Conservation (phyloP, 2,797 vertebrate genomes). For the Falco novaeseelandiae region DNA sequence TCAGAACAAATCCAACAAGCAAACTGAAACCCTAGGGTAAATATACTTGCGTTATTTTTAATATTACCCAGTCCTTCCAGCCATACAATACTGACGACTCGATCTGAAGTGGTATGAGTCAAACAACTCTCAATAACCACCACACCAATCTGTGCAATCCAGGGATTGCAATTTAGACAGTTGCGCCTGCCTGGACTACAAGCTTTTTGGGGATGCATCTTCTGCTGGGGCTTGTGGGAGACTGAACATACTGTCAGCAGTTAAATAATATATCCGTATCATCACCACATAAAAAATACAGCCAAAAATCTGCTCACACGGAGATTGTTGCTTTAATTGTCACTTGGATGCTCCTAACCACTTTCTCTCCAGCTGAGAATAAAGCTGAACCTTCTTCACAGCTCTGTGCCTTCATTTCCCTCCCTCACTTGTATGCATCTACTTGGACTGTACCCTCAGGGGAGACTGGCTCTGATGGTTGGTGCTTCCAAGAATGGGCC, state of each 20-base stretch:
- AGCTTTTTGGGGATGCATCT: background rate
- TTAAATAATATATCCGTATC: conserved; percentile 32
- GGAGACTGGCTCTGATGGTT: background rate
- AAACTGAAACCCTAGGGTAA: background rate
- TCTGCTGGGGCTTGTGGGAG: background rate
- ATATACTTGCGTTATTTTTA: background rate
- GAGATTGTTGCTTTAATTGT: background rate
- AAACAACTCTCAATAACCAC: background rate
- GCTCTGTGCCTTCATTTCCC: background rate
- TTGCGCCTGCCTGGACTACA: background rate
- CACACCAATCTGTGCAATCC: background rate
- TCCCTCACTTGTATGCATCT: background rate
- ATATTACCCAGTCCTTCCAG: background rate
- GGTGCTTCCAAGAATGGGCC: background rate
- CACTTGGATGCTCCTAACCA: background rate
- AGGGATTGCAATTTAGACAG: background rate
- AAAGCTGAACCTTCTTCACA: background rate
- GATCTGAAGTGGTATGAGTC: background rate
- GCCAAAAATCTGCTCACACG: background rate
- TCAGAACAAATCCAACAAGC: background rate
- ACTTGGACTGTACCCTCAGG: background rate
- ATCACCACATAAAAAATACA: conserved; percentile 36
- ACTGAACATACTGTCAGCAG: background rate
- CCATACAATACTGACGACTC: background rate
- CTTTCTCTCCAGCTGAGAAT: background rate